Conservation (phyloP, 1,140 invertebrate genomes). For the Holotrichia oblita region DNA sequence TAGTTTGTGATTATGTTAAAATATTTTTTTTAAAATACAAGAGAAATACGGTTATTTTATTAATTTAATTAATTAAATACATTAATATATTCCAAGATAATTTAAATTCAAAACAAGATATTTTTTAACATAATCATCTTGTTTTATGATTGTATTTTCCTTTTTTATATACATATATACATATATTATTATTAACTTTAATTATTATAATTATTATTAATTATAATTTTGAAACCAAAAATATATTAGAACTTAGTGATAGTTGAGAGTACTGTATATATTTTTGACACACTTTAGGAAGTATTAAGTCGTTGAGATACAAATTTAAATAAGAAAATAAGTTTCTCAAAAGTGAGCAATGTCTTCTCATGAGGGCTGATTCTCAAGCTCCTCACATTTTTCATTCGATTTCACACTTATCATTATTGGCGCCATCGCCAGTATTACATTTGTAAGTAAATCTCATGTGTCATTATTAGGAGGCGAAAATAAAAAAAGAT, state of each 20-base stretch:
- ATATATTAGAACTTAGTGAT: constrained; percentile 36
- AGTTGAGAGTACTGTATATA: constrained; percentile 41
- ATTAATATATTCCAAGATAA: constrained; percentile 31
- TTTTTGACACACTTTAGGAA: constrained; percentile 42
- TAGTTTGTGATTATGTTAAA: constrained; percentile 33
- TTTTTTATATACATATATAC: constrained; percentile 1
- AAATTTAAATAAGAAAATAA: neutral
- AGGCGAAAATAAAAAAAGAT: neutral
- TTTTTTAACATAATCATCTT: constrained; percentile 33
- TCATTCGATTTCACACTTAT: constrained; percentile 18
- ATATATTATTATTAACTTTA: neutral
- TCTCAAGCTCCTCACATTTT: neutral
- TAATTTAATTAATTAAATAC: constrained; percentile 32
- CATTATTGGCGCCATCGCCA: too few species aligned
- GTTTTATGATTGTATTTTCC: constrained; percentile 15
- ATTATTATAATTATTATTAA: constrained; percentile 11
- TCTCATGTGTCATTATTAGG: neutral
- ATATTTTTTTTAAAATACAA: constrained; percentile 12
- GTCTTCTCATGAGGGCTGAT: neutral
- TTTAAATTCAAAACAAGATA: constrained; percentile 13
- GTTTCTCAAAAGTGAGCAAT: constrained; percentile 37
- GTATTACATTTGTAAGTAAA: constrained; percentile 27
- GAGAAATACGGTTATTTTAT: constrained; percentile 26
- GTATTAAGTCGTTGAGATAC: constrained; percentile 38
- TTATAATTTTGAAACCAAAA: constrained; percentile 33